Base-by-base conservation (phyloP, 2,113 vertebrate species). In the Theropithecus gelada region DNA sequence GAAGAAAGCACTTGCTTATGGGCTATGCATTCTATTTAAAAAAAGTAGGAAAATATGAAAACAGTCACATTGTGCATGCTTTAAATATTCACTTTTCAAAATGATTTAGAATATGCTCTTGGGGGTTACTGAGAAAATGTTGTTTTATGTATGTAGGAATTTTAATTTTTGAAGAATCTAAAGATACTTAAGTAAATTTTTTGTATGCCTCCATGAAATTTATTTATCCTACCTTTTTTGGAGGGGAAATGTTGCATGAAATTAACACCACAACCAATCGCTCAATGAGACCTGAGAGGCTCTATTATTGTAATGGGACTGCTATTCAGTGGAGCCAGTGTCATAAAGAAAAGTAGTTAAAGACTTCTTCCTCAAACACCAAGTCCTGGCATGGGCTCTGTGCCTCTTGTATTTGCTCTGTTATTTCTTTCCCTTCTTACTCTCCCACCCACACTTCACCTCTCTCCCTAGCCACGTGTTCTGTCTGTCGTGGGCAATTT, bases 201-300 rank as follows among this genome's bases (percentile, higher is more conserved):
- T 83, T 48, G 13, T 68, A 85, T n/a, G 25, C 20, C 45, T 14
- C 16, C 50, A n/a, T 52, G 50, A 88, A 93, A 96, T 82, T 88
- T 84, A 72, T 95, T 96, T 96, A 95, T 61, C 14, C 27, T 27
- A 95, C 18, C 13, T 83, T 93, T 96, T 95, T 96, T 95, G 82
- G 66, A 93, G 32, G 88, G 75, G 57, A 94, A 97, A 93, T 87
- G 88, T 81, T 48, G 38, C 88, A 86, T 88, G 82, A 94, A 96
- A 94, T 98, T 96, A 96, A 61, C 89, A 94, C 13, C 43, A 78
- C 23, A 68, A 73, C 17, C 57, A 6, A 91, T 55, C 8, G 75
- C 35, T 88, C 66, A 59, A 0, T n/a, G 52, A 81, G 72, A 83
- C 70, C 70, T 27, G 52, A 97, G 84, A 73, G 81, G 9, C 43